These are phyloP conservation scores for Deroplatys truncata DNA, from an alignment of 2,888 invertebrate genomes.

Conservation along the genomic window DNA sequence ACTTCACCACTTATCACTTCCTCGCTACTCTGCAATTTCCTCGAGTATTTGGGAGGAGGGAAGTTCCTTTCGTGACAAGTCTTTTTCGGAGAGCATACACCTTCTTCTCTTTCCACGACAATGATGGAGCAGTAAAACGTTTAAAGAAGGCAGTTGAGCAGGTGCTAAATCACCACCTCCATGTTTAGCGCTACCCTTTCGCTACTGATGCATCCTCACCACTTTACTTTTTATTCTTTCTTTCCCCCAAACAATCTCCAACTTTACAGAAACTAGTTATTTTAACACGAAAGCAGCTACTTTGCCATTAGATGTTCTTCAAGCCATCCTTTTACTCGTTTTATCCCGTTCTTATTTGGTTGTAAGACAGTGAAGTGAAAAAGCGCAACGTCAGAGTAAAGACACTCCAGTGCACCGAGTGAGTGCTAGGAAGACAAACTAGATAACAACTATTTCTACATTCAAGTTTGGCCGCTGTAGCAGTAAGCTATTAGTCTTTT, in stretches of 20 bases:
- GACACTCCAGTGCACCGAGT: too few species aligned
- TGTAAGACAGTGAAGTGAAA: not conserved
- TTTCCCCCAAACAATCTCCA: too few species aligned
- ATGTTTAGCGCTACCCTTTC: too few species aligned
- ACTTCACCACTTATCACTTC: not conserved
- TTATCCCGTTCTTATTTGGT: too few species aligned
- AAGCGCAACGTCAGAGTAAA: not conserved
- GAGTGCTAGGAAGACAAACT: too few species aligned
- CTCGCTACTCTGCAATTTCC: not conserved
- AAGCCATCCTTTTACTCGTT: too few species aligned
- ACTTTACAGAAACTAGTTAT: not conserved
- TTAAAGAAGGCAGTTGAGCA: not conserved
- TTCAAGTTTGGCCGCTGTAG: too few species aligned
- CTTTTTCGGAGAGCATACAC: not conserved
- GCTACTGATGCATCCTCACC: not conserved
- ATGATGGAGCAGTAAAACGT: not conserved
- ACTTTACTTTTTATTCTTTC: not conserved
- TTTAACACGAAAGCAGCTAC: not conserved
- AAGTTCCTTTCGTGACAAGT: not conserved
- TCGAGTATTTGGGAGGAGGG: not conserved
- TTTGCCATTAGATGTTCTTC: not conserved
- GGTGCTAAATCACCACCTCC: not conserved
- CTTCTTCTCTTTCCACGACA: not conserved
- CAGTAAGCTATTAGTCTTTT: too few species aligned
- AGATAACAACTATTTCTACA: too few species aligned